phyloP scores from a whole-genome alignment of 2,888 invertebrate genomes.

The Aspidiotus destructor region DNA sequence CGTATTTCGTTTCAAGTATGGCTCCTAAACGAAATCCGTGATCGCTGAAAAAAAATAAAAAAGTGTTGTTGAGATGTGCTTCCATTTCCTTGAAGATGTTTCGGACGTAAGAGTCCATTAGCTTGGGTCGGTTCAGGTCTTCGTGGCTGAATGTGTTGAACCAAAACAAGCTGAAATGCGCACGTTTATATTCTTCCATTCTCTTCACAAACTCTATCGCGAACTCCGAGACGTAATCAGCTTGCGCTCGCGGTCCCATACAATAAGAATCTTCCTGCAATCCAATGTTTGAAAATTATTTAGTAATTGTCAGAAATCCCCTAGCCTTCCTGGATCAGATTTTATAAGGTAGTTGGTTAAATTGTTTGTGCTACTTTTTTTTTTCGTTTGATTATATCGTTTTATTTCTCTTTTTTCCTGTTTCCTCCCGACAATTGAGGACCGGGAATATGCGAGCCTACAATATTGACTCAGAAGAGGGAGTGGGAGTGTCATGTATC shows the following conservation, averaged over 20 bases:
- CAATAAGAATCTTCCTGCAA: conserved; percentile 48
- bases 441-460: too few species aligned
- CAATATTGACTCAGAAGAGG: too few species aligned
- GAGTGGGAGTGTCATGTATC: too few species aligned
- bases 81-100: conserved; percentile 49
- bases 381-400: too few species aligned
- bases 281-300: not conserved
- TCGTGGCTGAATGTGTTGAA: conserved; percentile 67
- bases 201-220: conserved; percentile 57
- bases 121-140: conserved; percentile 54
- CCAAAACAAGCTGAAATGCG: conserved; percentile 70
- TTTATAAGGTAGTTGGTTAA: too few species aligned
- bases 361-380: too few species aligned
- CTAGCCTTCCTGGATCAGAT: too few species aligned
- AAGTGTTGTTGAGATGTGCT: conserved; percentile 53
- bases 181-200: conserved; percentile 46
- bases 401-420: too few species aligned
- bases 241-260: conserved; percentile 52
- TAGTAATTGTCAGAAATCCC: too few species aligned
- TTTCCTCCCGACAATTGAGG: too few species aligned
- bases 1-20: conserved; percentile 56
- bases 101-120: conserved; percentile 49
- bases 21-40: conserved; percentile 69
- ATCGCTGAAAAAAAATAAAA: conserved; percentile 65
- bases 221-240: conserved; percentile 58